A percentile compares a stretch with the other conserved stretches of the same genome.
Conservation (phyloP, 30 jellyfish, hydroid and myxozoan species). For the Aurelia aurita complex sp. Pacific region DNA sequence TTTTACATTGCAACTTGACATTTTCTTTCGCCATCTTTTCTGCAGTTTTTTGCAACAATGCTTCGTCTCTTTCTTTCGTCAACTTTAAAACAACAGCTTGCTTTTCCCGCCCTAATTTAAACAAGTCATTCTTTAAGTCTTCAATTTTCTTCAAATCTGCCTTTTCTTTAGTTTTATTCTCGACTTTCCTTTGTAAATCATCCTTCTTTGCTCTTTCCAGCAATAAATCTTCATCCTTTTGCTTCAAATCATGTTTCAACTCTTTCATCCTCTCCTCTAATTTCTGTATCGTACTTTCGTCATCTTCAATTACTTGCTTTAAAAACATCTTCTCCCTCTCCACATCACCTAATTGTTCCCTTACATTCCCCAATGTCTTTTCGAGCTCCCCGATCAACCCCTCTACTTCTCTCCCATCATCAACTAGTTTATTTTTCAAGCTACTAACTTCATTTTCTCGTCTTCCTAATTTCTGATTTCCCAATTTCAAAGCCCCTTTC, state of each 20-base stretch:
- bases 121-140: constrained; percentile 35
- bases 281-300: neutral
- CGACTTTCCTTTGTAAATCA: constrained; percentile 13
- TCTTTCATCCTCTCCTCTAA: constrained; percentile 15
- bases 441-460: constrained; percentile 18
- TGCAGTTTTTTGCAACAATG: constrained; percentile 34
- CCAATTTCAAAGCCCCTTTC: constrained; percentile 6
- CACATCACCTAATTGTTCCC: constrained; percentile 24
- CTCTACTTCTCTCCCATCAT: constrained; percentile 53
- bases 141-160: constrained; percentile 18
- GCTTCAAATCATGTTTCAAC: constrained; percentile 12
- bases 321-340: constrained; percentile 39
- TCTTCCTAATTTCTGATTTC: constrained; percentile 14
- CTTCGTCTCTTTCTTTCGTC: constrained; percentile 48
- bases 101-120: constrained; percentile 37
- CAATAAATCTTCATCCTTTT: constrained; percentile 13
- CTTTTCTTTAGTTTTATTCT: neutral
- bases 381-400: constrained; percentile 41
- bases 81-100: constrained; percentile 19
- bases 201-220: constrained; percentile 39
- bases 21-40: constrained; percentile 59
- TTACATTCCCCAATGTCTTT: constrained; percentile 38
- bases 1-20: constrained; percentile 35
- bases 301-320: constrained; percentile 28
- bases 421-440: constrained; percentile 10